A percentile compares a stretch with the other conserved stretches of the same genome.
Evolutionary conservation across 2,797 vertebrate genomes (phyloP).

Genomic region (Brachyrhaphis roseni): DNA sequence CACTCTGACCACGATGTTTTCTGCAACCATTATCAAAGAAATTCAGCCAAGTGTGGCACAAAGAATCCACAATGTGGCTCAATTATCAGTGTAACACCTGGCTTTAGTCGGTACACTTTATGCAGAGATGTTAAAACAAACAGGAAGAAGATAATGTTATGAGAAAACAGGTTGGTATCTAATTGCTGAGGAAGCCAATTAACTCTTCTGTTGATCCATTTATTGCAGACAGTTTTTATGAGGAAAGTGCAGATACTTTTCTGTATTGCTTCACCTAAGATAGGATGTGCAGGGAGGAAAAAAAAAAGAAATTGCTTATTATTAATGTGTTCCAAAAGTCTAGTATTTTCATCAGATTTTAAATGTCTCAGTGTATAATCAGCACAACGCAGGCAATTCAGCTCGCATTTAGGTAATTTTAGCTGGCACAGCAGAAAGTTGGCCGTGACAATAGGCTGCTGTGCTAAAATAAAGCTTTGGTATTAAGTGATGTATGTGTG

Average conservation of each 20-base stretch:
- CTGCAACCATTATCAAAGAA: constrained; percentile 66
- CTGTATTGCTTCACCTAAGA: constrained; percentile 31
- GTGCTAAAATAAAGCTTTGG: constrained; percentile 65
- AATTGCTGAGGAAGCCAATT: constrained; percentile 21
- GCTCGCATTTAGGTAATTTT: constrained; percentile 60
- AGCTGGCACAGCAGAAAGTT: constrained; percentile 76
- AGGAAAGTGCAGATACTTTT: constrained; percentile 14
- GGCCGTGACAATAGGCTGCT: constrained; percentile 63
- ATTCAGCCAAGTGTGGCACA: constrained; percentile 74
- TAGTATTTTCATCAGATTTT: constrained; percentile 71
- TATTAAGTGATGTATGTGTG: constrained; percentile 66
- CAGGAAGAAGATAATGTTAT: constrained; percentile 21
- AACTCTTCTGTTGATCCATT: constrained; percentile 22
- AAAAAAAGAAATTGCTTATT: constrained; percentile 50
- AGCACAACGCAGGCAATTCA: constrained; percentile 64
- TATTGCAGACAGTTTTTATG: background rate
- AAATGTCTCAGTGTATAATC: constrained; percentile 71
- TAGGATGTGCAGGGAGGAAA: constrained; percentile 32
- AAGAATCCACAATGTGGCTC: constrained; percentile 75
- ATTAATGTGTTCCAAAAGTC: constrained; percentile 53
- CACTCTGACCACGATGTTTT: constrained; percentile 47
- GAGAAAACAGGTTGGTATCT: constrained; percentile 39
- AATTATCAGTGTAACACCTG: constrained; percentile 80
- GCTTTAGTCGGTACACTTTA: constrained; percentile 64
- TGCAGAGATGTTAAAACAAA: constrained; percentile 45